phyloP scores from a whole-genome alignment of 2,888 invertebrate species.

The Melinaea menophilus region DNA sequence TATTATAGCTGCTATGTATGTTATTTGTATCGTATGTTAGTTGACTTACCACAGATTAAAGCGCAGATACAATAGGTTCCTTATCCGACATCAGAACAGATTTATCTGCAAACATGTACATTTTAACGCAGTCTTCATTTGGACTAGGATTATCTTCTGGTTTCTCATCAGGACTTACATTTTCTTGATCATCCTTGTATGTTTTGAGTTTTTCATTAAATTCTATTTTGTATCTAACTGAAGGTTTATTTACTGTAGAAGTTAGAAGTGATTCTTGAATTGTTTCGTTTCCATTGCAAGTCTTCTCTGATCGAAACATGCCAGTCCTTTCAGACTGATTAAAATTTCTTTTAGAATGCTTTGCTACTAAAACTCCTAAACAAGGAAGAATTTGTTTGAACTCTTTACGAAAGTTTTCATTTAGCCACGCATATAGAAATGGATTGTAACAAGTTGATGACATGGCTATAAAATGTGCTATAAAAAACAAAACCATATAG shows the following conservation, averaged over 20 bases:
- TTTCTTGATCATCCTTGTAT: slow-evolving; percentile 56
- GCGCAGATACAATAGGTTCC: slow-evolving; percentile 69
- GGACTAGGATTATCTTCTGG: slow-evolving; percentile 65
- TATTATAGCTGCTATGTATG: background rate
- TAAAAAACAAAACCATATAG: slow-evolving; percentile 87
- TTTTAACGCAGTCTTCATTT: slow-evolving; percentile 69
- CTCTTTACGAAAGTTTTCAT: slow-evolving; percentile 95
- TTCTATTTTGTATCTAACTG: slow-evolving; percentile 69
- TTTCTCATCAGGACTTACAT: slow-evolving; percentile 70
- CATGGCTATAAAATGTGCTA: slow-evolving; percentile 93
- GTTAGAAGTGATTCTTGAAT: slow-evolving; percentile 69
- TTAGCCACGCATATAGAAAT: slow-evolving; percentile 96
- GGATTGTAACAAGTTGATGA: slow-evolving; percentile 97
- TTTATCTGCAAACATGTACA: slow-evolving; percentile 74
- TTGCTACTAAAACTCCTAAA: slow-evolving; percentile 70
- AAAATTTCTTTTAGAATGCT: slow-evolving; percentile 59
- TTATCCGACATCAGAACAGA: slow-evolving; percentile 63
- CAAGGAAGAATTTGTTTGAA: slow-evolving; percentile 87
- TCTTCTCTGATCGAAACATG: slow-evolving; percentile 69
- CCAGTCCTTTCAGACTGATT: slow-evolving; percentile 70
- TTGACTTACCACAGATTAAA: slow-evolving; percentile 60
- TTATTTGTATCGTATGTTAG: slow-evolving; percentile 12
- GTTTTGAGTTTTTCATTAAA: slow-evolving; percentile 59
- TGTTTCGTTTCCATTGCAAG: slow-evolving; percentile 71
- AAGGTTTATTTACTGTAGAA: slow-evolving; percentile 65